Conservation (phyloP, 2,888 invertebrate genomes). For the Drosophila cyrtoloma region DNA sequence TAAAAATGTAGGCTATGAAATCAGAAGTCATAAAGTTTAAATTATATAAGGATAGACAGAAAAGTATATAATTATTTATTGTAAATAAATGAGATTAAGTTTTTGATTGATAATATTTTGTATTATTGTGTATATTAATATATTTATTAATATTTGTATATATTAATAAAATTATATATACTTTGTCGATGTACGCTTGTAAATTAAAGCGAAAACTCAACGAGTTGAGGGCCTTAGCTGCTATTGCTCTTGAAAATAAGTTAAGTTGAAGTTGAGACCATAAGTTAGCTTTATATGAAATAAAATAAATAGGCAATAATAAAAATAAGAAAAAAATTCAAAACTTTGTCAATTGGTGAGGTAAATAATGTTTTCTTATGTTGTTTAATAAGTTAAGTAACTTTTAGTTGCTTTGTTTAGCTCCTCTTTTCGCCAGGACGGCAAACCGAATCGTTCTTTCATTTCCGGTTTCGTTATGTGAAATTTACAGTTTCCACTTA, state of each 20-base stretch:
- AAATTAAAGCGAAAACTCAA: background rate
- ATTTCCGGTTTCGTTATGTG: background rate
- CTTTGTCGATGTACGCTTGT: background rate
- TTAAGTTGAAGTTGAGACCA: background rate
- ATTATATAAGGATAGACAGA: background rate
- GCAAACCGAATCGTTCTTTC: background rate
- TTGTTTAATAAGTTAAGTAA: background rate
- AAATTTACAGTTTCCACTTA: background rate
- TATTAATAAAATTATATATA: too few relatives aligned
- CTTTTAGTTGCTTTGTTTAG: background rate
- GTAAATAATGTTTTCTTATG: background rate
- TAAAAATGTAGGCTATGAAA: background rate
- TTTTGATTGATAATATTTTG: background rate
- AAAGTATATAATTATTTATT: background rate
- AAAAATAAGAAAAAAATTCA: background rate
- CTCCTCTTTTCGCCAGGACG: background rate
- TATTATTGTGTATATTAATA: background rate
- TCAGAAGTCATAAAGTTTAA: accelerated
- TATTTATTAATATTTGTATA: too few relatives aligned
- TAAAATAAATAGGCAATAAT: background rate
- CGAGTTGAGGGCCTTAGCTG: background rate
- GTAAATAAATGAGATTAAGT: background rate
- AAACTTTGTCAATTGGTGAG: background rate
- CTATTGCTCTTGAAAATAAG: background rate
- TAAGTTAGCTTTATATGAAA: background rate